A percentile compares a stretch with the other conserved stretches of the same genome.
Evolutionary conservation across 2,797 vertebrate genomes (phyloP).

Genomic region (Hephaestus fuliginosus): DNA sequence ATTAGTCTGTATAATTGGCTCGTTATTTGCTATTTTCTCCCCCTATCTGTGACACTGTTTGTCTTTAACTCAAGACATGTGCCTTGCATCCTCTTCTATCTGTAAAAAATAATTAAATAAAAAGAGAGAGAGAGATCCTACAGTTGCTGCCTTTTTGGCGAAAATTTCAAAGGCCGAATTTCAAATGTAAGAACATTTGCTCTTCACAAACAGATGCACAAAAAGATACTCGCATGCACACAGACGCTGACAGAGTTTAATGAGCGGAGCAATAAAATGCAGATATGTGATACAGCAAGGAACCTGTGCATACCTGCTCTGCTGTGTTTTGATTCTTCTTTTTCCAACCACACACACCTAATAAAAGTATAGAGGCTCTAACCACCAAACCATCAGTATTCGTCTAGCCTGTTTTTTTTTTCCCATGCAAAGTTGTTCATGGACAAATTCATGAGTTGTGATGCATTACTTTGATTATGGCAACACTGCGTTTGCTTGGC

Average conservation of each 20-base stretch:
- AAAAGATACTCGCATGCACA: not conserved
- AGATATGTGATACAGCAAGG: constrained; percentile 37
- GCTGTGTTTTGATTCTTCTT: constrained; percentile 22
- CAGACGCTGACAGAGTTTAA: constrained; percentile 47
- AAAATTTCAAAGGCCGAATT: not conserved
- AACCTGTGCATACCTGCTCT: constrained; percentile 76
- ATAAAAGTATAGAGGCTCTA: not conserved
- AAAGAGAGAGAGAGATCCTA: not conserved
- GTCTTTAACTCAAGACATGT: not conserved
- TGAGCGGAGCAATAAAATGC: constrained; percentile 55
- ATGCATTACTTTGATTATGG: constrained; percentile 27
- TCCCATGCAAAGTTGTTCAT: constrained; percentile 24
- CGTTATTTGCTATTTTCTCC: not conserved
- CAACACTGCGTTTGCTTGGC: constrained; percentile 34
- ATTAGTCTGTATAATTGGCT: not conserved
- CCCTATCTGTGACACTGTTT: not conserved
- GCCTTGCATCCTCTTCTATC: not conserved
- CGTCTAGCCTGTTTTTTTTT: constrained; percentile 56
- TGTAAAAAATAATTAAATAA: not conserved
- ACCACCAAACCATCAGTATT: constrained; percentile 37
- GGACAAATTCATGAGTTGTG: constrained; percentile 3
- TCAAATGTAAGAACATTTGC: not conserved
- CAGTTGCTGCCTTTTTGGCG: not conserved
- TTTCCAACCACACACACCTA: constrained; percentile 40
- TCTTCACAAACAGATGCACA: not conserved